Evolutionary conservation across 1,140 invertebrate genomes (phyloP).

Genomic region (Sinella curviseta): DNA sequence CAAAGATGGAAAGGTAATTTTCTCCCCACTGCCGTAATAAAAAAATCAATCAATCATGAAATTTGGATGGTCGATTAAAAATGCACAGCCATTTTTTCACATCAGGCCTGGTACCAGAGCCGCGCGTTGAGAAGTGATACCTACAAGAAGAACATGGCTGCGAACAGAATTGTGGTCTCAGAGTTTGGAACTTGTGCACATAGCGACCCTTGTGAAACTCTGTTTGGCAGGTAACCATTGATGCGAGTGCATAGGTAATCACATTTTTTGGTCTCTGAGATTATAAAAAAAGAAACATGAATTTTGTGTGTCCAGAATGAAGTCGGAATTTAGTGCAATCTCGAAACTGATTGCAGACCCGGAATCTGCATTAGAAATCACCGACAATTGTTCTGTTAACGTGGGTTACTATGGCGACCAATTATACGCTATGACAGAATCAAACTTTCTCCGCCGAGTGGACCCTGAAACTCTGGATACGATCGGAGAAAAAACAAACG

Average conservation of each 20-base stretch:
- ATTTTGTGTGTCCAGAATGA: background rate
- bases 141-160: conserved; percentile 54
- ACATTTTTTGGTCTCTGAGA: too few relatives aligned
- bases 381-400: conserved; percentile 56
- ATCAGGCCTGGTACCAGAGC: conserved; percentile 54
- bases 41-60: too few relatives aligned
- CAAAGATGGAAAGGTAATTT: conserved; percentile 44
- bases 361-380: conserved; percentile 39
- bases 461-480: conserved; percentile 55
- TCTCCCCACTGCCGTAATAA: too few relatives aligned
- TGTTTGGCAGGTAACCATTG: conserved; percentile 54
- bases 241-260: too few relatives aligned
- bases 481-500: conserved; percentile 51
- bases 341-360: too few relatives aligned
- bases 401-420: conserved; percentile 53
- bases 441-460: conserved; percentile 53
- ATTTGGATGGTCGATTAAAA: too few relatives aligned
- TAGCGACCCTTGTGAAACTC: conserved; percentile 57
- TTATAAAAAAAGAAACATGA: too few relatives aligned
- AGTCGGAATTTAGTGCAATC: background rate
- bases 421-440: conserved; percentile 58
- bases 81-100: too few relatives aligned
- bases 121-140: conserved; percentile 54
- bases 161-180: conserved; percentile 55
- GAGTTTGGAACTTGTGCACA: conserved; percentile 57